A percentile compares a stretch with the other conserved stretches of the same genome.
These are phyloP conservation scores for Seriola quinqueradiata DNA, from an alignment of 2,113 vertebrate genomes.

Conservation along the genomic window DNA sequence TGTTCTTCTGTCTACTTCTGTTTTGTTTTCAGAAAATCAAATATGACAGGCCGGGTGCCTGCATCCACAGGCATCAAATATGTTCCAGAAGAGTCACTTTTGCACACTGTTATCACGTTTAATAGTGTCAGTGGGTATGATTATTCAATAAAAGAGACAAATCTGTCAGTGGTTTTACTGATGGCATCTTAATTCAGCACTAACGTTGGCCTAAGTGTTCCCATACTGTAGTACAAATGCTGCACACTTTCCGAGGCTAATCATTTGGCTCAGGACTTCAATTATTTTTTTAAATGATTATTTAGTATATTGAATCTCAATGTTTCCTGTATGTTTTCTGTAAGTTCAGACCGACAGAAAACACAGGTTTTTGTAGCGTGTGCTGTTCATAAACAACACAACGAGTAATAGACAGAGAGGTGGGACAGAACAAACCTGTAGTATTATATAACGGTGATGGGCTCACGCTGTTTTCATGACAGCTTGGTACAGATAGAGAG, in stretches of 20 bases:
- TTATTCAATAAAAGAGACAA: conserved; percentile 7
- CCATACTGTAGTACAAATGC: neutral
- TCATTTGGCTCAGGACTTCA: neutral
- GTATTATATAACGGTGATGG: conserved; percentile 26
- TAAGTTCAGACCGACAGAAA: neutral
- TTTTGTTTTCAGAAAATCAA: conserved; percentile 25
- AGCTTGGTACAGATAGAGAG: conserved; percentile 18
- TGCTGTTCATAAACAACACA: neutral
- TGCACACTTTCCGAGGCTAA: neutral
- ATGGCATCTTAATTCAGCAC: conserved; percentile 1
- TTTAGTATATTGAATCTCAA: neutral
- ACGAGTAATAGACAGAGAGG: neutral
- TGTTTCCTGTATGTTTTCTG: neutral
- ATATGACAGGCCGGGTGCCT: conserved; percentile 4
- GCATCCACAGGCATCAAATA: conserved; percentile 26
- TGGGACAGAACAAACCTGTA: conserved; percentile 11
- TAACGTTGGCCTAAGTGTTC: neutral
- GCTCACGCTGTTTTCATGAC: conserved; percentile 14
- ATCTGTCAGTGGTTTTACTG: neutral
- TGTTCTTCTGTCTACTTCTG: conserved; percentile 7
- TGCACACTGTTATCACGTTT: conserved; percentile 6
- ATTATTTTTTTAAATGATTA: neutral
- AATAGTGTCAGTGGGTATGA: conserved; percentile 3
- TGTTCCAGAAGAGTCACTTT: conserved; percentile 22
- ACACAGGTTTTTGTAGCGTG: neutral